Base-by-base conservation (phyloP, 2,113 vertebrate species). In the Callionymus lyra region DNA sequence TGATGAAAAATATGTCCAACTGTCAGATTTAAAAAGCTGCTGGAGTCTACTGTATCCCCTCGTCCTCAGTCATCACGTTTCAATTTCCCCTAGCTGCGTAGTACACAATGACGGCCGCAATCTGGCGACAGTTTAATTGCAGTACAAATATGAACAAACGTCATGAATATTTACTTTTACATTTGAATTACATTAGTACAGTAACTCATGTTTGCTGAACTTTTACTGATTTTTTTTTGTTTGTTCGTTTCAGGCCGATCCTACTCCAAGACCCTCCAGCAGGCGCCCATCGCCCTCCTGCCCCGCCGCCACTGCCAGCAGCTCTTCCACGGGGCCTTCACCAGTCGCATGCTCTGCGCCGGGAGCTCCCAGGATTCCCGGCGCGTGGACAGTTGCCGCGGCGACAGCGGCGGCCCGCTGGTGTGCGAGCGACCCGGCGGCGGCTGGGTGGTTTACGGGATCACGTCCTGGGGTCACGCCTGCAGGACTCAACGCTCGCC, bases 401-500 rank as follows among this genome's bases (percentile, higher is more conserved):
- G 95, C 4, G 94, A 99, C 80, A 99, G 94, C 0, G 93, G 95
- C 0, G 95, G 94, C 12, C 95, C 95, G 0, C 67, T 99, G 47
- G 86, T 95, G 82, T 99, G 95, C 6, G 85, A 96, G 66, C 77
- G 88, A 1, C 74, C 81, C 0, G 88, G 86, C 12, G 87, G 86
- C 31, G 87, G 81, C 38, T 99, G 95, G 95, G 90, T 87, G 2
- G 86, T 97, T 12, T 96, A 90, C 0, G 95, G 95, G 2, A 90
- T 99, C 21, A 99, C 95, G 1, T 98, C 95, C 43, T 99, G 95
- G 95, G 95, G 95, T 31, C 88, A 97, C 0, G 91, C 93, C 32
- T 99, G 95, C 42, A 83, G 93, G 17, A 82, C 85, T 12, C 91
- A 91, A 44, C 88, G 89, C 44, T 91, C 93, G 2, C 95, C 93